Percentiles rank a stretch among this genome's conserved stretches.
These are phyloP conservation scores for Glyptemys insculpta DNA, from an alignment of 2,797 vertebrate species.

Conservation along the genomic window DNA sequence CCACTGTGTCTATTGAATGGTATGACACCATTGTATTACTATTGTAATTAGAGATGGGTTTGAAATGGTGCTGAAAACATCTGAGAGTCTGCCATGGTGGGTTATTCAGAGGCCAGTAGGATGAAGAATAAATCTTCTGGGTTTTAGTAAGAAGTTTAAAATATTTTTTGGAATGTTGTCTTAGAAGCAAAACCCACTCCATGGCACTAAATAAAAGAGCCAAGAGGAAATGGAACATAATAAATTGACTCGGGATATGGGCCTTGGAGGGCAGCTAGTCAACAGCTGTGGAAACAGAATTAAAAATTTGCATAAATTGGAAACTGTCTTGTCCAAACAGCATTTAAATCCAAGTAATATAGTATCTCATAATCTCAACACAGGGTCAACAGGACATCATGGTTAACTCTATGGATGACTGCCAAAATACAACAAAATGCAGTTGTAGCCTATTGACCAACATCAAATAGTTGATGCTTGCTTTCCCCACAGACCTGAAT, in stretches of 20 bases:
- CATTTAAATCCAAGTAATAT: conserved; percentile 56
- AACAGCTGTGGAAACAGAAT: conserved; percentile 65
- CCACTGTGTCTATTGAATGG: not conserved
- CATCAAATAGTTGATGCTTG: conserved; percentile 72
- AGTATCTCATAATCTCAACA: conserved; percentile 42
- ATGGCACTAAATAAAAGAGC: conserved; percentile 43
- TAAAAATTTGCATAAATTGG: conserved; percentile 61
- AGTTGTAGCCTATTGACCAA: conserved; percentile 64
- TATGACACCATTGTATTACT: rapidly evolving
- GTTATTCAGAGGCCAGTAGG: not conserved
- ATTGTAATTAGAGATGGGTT: not conserved
- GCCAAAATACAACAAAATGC: conserved; percentile 22
- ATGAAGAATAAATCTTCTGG: not conserved
- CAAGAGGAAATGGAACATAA: conserved; percentile 28
- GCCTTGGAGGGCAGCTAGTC: conserved; percentile 16
- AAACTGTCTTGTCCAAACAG: conserved; percentile 33
- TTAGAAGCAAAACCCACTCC: conserved; percentile 35
- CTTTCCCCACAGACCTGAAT: conserved; percentile 33
- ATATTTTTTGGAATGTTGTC: not conserved
- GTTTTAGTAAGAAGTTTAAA: conserved; percentile 42
- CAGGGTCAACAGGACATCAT: conserved; percentile 29
- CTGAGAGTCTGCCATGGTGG: rapidly evolving
- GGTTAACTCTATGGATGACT: conserved; percentile 54
- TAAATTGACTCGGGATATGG: conserved; percentile 57
- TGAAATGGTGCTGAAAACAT: not conserved